Evolutionary conservation across 2,113 vertebrate species (phyloP), one percentile per base, ranked within the genome.

Genomic region (Leptobrachium leishanense): DNA sequence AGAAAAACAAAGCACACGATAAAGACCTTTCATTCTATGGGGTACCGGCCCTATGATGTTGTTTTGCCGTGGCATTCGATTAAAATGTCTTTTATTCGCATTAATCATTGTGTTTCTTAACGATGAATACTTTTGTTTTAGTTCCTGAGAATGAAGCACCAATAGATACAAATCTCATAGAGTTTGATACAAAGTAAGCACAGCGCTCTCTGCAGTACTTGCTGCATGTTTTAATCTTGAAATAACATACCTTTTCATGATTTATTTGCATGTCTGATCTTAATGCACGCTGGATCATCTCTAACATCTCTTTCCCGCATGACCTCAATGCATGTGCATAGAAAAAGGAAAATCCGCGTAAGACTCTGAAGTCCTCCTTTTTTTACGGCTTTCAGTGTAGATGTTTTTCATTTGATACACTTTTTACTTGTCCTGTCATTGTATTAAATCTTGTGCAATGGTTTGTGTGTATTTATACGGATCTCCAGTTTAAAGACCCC

Each of bases 121-220:
- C 44, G 53, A 70, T 84, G 57, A 53, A 44, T 41, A 74, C 53
- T 62, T 74, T 46, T 68, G 53, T 81, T 88, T 84, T 88, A 98
- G 96, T 91, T 91, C 90, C 95, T 87, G 96, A 96, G 84, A 93
- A 89, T 1, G 95, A 98, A 84, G 89, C 90, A 0, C 95, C 94
- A 0, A 91, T 96, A 84, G 96, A 98, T 86, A 95, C 96, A 72
- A 98, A 98, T 86, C 93, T 98, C 82, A 98, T 98, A 83, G 93
- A 98, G 87, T 97, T 98, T 75, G 97, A 98, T 88, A 96, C 97
- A 81, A 94, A 98, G 97, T 98, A 95, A 97, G 94, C 84, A 2
- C 10, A 81, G 74, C 4, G 2, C n/a, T 31, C 42, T 4, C 1
- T n/a, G 5, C 40, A 44, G 12, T 0, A 1, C 1, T 7, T 31